A percentile compares a stretch with the other conserved stretches of the same genome.
Conservation (phyloP, 2,113 vertebrate species). For the Podocnemis expansa region DNA sequence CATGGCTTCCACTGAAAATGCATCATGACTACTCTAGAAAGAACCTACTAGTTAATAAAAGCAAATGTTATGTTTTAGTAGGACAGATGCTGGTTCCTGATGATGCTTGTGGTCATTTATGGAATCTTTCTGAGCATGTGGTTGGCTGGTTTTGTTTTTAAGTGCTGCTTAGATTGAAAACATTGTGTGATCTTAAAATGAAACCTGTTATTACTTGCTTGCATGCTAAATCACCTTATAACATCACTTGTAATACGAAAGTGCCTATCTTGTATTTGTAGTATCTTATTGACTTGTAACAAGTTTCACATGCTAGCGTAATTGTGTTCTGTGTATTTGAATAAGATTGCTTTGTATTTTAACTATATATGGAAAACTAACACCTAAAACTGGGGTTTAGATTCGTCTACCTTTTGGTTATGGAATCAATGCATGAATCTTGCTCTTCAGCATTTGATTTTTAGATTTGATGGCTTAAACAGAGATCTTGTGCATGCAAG, state of each 20-base stretch:
- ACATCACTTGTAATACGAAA: not conserved
- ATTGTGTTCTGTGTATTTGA: not conserved
- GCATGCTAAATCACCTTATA: not conserved
- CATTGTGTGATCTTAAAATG: not conserved
- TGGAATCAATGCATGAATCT: not conserved
- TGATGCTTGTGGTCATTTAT: not conserved
- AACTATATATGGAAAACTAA: not conserved
- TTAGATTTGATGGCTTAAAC: not conserved
- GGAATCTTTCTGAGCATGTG: not conserved
- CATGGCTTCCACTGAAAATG: slow-evolving; percentile 72
- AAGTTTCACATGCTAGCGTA: not conserved
- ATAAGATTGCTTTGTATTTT: not conserved
- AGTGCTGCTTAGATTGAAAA: not conserved
- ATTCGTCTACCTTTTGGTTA: not conserved
- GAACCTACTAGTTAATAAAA: slow-evolving; percentile 2
- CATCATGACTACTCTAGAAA: slow-evolving; percentile 31
- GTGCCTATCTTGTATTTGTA: not conserved
- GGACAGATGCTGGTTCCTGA: not conserved
- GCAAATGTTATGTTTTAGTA: not conserved
- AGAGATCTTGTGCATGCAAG: not conserved
- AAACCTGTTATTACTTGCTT: not conserved
- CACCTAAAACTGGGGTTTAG: not conserved
- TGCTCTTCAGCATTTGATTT: not conserved
- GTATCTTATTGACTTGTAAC: not conserved
- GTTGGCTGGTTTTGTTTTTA: not conserved